Conservation (phyloP, 2,113 vertebrate species). For the Arothron firmamentum region DNA sequence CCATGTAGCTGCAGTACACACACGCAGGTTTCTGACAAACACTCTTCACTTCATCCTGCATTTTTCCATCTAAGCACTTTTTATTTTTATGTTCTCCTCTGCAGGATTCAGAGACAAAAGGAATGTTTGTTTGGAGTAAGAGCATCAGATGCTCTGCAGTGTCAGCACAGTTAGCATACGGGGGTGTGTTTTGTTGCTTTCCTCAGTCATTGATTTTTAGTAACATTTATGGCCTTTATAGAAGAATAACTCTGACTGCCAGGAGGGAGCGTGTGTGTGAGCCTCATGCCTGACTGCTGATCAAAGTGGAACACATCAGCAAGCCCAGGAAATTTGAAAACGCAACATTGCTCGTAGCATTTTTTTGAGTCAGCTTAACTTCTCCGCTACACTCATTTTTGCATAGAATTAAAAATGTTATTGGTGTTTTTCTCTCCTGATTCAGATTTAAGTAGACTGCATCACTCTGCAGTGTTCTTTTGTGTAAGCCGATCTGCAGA, state of each 20-base stretch:
- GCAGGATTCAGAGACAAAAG: slow-evolving; percentile 18
- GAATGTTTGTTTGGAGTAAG: slow-evolving; percentile 13
- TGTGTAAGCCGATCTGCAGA: slow-evolving; percentile 15
- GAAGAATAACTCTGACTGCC: neutral
- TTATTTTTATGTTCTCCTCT: neutral
- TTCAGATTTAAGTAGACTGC: neutral
- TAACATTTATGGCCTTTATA: slow-evolving; percentile 8
- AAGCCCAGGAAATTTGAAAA: too few species aligned
- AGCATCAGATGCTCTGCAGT: slow-evolving; percentile 18
- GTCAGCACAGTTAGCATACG: slow-evolving; percentile 20
- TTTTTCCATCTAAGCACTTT: neutral
- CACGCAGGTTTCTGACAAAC: too few species aligned
- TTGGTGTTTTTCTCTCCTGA: slow-evolving; percentile 8
- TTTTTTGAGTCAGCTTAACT: too few species aligned
- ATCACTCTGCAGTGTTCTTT: slow-evolving; percentile 5
- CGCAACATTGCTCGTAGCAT: too few species aligned
- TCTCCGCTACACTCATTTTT: neutral
- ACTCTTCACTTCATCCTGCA: neutral
- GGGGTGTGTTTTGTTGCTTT: slow-evolving; percentile 1
- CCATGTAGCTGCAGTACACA: too few species aligned
- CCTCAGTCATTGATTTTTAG: slow-evolving; percentile 5
- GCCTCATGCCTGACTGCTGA: too few species aligned
- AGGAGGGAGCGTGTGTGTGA: too few species aligned
- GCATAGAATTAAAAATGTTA: slow-evolving; percentile 1
- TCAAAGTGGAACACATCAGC: too few species aligned